Evolutionary conservation across 2,888 invertebrate species (phyloP).

Genomic region (Dexiosoma caninum): DNA sequence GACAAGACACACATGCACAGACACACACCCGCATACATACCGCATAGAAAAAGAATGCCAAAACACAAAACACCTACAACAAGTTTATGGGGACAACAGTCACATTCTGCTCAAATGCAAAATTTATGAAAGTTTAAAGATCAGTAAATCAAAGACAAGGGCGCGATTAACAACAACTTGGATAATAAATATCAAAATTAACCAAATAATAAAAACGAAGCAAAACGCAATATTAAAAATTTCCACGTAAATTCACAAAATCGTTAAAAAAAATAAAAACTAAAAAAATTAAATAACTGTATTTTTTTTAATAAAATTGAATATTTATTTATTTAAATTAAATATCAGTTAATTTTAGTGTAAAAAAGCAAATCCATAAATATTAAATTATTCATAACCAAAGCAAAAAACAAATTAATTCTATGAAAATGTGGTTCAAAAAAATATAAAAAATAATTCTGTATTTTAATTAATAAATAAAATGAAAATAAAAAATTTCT

Average conservation of each 20-base stretch:
- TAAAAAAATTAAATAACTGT: not conserved
- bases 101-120: conserved; percentile 44
- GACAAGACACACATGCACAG: conserved; percentile 9
- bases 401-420: conserved; percentile 47
- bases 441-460: conserved; percentile 19
- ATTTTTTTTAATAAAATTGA: not conserved
- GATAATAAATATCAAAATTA: too few relatives aligned
- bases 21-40: not conserved
- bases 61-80: conserved; percentile 37
- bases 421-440: conserved; percentile 17
- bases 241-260: too few relatives aligned
- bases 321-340: not conserved
- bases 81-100: conserved; percentile 7
- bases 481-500: conserved; percentile 6
- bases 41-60: not conserved
- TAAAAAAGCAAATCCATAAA: not conserved
- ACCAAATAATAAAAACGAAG: conserved; percentile 20
- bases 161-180: conserved; percentile 66
- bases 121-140: conserved; percentile 63
- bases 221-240: not conserved
- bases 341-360: not conserved
- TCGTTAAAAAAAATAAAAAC: not conserved
- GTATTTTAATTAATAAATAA: conserved; percentile 47
- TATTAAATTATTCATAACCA: conserved; percentile 44
- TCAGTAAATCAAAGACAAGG: conserved; percentile 73